These are phyloP conservation scores for Silurus meridionalis DNA, from an alignment of 2,113 vertebrate genomes.

Conservation along the genomic window DNA sequence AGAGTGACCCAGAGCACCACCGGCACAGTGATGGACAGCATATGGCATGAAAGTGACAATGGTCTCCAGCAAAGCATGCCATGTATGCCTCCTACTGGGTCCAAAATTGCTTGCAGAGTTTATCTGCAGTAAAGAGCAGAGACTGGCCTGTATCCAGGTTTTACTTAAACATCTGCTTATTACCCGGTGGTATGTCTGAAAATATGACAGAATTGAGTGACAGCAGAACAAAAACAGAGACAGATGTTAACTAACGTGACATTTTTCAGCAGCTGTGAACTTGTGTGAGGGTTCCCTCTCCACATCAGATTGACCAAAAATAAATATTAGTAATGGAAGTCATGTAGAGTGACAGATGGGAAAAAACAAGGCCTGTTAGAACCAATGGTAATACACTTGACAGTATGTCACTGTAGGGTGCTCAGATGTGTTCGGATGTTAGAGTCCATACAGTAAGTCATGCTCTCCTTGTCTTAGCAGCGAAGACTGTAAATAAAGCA, in stretches of 20 bases:
- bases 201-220: conserved; percentile 64
- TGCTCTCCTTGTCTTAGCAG: conserved; percentile 28
- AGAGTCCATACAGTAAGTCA: conserved; percentile 11
- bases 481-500: conserved; percentile 48
- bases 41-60: conserved; percentile 71
- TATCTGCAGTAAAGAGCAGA: not conserved
- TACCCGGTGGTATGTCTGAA: conserved; percentile 55
- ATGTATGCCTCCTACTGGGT: conserved; percentile 29
- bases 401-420: conserved; percentile 56
- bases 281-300: conserved; percentile 67
- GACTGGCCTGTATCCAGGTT: not conserved
- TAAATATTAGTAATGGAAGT: conserved; percentile 71
- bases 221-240: conserved; percentile 64
- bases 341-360: conserved; percentile 73
- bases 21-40: conserved; percentile 72
- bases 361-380: conserved; percentile 65
- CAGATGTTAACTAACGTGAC: conserved; percentile 72
- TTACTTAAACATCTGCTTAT: conserved; percentile 38
- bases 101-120: conserved; percentile 43
- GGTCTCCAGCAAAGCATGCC: conserved; percentile 66
- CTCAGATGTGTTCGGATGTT: conserved; percentile 54
- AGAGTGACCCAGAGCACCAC: conserved; percentile 65
- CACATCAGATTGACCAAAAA: conserved; percentile 77
- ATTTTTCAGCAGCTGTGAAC: conserved; percentile 72
- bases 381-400: conserved; percentile 60